Evolutionary conservation across 2,113 vertebrate genomes (phyloP), one percentile per base, ranked within the genome.

Genomic region (Siphamia tubifer): DNA sequence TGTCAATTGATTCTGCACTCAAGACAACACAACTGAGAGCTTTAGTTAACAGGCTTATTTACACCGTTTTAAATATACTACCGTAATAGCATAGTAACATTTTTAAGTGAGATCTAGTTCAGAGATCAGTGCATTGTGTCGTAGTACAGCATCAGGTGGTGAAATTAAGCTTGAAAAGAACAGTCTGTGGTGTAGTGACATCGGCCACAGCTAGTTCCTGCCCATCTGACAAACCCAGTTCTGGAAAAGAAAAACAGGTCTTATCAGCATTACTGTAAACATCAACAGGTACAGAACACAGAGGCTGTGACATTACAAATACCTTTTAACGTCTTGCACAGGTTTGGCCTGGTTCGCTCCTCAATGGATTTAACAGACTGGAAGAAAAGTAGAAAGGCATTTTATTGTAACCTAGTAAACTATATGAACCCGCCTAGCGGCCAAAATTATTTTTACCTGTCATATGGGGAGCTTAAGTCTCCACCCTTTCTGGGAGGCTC

Each of bases 291-390:
- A 6, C 31, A 47, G 9, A 32, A 34, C 17, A 36, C 8, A 36
- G 2, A 16, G 7, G 57, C 13, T 8, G 13, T 7, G 13, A 32
- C 3, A 10, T 10, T 2, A 23, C 36, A 3, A 4, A 63, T 78
- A 98, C 96, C 96, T 96, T 96, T 95, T 79, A 98, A 77, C n/a
- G 96, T 98, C 87, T 96, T 98, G 83, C 96, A 96, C 85, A 98
- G 95, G 88, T 99, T 98, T 47, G 96, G 95, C 57, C 96, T 93
- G 43, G 96, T 98, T 86, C 95, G 90, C 86, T 98, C 96, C 92
- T 98, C 96, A 74, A 96, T 96, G 48, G 95, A 96, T 53, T 94
- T 93, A 51, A 96, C 92, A 5, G 88, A 86, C 89, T 91, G 70
- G 9, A 74, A 84, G 49, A 20, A 35, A 42, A 42, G n/a, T 2